Evolutionary conservation across 2,797 vertebrate species (phyloP).

Genomic region (Acanthornis magna): DNA sequence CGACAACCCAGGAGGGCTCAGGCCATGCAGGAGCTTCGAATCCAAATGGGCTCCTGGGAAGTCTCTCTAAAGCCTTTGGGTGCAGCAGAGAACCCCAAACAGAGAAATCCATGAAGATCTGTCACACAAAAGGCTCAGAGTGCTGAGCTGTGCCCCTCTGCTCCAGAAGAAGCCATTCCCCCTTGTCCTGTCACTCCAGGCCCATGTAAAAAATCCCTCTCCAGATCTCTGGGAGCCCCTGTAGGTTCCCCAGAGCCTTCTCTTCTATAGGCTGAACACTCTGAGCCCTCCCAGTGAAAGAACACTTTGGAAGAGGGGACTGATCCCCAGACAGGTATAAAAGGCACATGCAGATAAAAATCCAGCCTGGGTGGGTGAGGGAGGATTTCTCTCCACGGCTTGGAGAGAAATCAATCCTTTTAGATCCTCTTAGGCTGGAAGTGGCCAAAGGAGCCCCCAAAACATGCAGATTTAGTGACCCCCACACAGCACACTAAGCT

Average conservation of each 20-base stretch:
- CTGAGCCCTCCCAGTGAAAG: not conserved
- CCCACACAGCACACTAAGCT: not conserved
- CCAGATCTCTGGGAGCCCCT: not conserved
- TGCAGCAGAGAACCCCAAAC: not conserved
- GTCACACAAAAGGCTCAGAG: not conserved
- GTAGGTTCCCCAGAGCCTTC: not conserved
- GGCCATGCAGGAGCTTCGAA: not conserved
- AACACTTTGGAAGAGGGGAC: not conserved
- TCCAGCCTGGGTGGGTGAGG: not conserved
- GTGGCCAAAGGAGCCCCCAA: not conserved
- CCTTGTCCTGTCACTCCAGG: not conserved
- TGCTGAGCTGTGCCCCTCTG: not conserved
- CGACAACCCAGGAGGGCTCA: not conserved
- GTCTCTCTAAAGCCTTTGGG: not conserved
- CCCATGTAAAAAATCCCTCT: not conserved
- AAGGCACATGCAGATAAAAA: not conserved
- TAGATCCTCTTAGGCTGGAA: not conserved
- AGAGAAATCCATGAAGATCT: not conserved
- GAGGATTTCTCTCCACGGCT: not conserved
- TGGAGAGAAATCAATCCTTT: not conserved
- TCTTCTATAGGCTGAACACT: not conserved
- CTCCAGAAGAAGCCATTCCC: not conserved
- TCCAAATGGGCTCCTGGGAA: not conserved
- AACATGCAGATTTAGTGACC: not conserved
- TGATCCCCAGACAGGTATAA: not conserved